Percentiles rank a stretch among this genome's conserved stretches.
These are phyloP conservation scores for Pelvicachromis taeniatus DNA, from an alignment of 2,113 vertebrate species.

Conservation along the genomic window DNA sequence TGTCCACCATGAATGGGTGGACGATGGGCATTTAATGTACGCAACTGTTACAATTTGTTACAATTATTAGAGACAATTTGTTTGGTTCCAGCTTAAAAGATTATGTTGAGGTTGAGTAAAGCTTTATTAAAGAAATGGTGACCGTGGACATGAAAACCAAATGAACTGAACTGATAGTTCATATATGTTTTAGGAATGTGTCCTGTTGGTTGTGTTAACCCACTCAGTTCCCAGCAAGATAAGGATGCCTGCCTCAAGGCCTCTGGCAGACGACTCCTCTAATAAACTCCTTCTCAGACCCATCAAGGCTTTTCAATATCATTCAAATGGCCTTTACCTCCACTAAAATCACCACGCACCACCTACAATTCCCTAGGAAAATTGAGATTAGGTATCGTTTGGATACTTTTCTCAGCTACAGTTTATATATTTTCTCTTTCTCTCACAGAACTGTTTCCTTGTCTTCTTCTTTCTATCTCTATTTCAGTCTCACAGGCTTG, in stretches of 20 bases:
- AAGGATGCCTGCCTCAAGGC: not conserved
- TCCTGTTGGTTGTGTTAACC: not conserved
- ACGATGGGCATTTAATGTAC: too few relatives aligned
- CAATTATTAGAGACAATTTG: not conserved
- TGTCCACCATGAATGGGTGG: too few relatives aligned
- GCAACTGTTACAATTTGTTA: not conserved
- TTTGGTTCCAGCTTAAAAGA: not conserved
- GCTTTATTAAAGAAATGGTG: not conserved
- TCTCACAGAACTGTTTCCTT: not conserved
- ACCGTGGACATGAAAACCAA: not conserved
- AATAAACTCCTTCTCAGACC: not conserved
- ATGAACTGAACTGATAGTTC: not conserved
- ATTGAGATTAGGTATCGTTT: not conserved
- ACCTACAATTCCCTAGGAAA: not conserved
- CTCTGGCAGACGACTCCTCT: not conserved
- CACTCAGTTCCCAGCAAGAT: not conserved
- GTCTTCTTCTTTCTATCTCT: slow-evolving; percentile 27
- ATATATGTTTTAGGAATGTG: not conserved
- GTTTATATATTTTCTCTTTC: not conserved
- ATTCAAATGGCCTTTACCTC: not conserved
- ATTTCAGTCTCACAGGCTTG: slow-evolving; percentile 43
- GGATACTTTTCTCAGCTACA: not conserved
- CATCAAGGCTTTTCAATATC: not conserved
- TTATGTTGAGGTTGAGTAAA: not conserved
- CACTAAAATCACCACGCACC: not conserved